Percentiles rank a stretch among this genome's conserved stretches.
phyloP scores from a whole-genome alignment of 2,113 vertebrate species.

The Lophura nycthemera region DNA sequence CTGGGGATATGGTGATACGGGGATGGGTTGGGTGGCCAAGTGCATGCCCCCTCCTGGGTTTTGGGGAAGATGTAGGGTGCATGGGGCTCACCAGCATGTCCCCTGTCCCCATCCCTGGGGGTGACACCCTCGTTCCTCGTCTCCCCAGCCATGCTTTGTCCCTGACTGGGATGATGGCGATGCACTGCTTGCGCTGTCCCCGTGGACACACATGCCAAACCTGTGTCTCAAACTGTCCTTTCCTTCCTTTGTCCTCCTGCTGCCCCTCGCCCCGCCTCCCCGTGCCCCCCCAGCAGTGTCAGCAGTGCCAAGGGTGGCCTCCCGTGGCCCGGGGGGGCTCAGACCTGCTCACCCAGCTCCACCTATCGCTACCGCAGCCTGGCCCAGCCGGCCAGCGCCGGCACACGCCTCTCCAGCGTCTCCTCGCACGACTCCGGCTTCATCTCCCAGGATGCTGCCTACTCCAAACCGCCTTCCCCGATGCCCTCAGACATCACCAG shows the following conservation, averaged over 20 bases:
- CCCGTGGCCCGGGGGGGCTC: conserved; percentile 85
- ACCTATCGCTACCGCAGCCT: conserved; percentile 95
- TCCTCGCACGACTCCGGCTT: conserved; percentile 98
- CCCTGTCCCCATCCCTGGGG: not conserved
- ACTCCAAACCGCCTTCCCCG: conserved; percentile 96
- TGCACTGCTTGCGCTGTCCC: not conserved
- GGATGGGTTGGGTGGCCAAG: fast-evolving
- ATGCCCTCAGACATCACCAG: conserved; percentile 98
- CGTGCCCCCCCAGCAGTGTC: conserved; percentile 83
- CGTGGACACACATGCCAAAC: not conserved
- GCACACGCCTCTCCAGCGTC: conserved; percentile 94
- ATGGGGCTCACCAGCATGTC: not conserved
- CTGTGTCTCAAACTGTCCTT: conserved; percentile 71
- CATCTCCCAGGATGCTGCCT: conserved; percentile 92
- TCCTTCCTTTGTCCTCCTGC: conserved; percentile 68
- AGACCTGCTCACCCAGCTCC: conserved; percentile 88
- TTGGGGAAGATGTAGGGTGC: fast-evolving
- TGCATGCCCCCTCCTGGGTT: fast-evolving
- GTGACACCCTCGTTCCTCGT: not conserved
- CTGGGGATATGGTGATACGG: fast-evolving
- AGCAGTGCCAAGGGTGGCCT: conserved; percentile 91
- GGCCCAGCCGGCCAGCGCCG: conserved; percentile 87
- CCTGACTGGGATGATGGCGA: not conserved
- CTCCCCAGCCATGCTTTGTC: not conserved
- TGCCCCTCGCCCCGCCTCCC: not conserved